A percentile compares a stretch with the other conserved stretches of the same genome.
Conservation (phyloP, 2,888 invertebrate genomes). For the Neuroscelio doddi region DNA sequence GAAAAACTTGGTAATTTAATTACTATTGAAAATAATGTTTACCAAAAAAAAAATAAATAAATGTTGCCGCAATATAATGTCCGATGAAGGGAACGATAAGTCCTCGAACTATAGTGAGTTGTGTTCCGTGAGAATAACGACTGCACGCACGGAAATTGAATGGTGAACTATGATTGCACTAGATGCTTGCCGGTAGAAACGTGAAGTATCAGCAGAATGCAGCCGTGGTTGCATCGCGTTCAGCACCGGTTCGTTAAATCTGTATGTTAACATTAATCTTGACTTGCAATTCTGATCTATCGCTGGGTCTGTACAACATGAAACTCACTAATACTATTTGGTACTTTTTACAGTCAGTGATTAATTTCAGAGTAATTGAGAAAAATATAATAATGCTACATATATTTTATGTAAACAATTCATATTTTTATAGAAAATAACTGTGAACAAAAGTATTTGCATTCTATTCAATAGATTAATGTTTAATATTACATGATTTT, state of each 20-base stretch:
- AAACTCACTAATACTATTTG: constrained; percentile 3
- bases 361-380: constrained; percentile 8
- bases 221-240: constrained; percentile 9
- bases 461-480: not conserved
- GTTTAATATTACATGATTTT: no score
- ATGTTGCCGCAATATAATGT: constrained; percentile 14
- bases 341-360: not conserved
- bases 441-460: no score
- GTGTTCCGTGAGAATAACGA: constrained; percentile 24
- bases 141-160: constrained; percentile 38
- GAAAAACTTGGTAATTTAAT: no score
- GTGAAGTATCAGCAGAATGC: constrained; percentile 11
- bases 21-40: no score
- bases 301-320: constrained; percentile 1
- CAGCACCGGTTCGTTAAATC: constrained; percentile 20
- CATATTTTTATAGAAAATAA: no score
- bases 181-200: constrained; percentile 22
- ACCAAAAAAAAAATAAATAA: no score
- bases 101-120: constrained; percentile 10
- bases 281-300: constrained; percentile 19
- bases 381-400: no score
- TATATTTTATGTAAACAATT: no score
- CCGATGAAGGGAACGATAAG: constrained; percentile 29
- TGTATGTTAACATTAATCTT: constrained; percentile 25
- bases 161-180: constrained; percentile 43